Evolutionary conservation across 2,797 vertebrate species (phyloP), one percentile per base, ranked within the genome.

Genomic region (Clarias laeviceps): DNA sequence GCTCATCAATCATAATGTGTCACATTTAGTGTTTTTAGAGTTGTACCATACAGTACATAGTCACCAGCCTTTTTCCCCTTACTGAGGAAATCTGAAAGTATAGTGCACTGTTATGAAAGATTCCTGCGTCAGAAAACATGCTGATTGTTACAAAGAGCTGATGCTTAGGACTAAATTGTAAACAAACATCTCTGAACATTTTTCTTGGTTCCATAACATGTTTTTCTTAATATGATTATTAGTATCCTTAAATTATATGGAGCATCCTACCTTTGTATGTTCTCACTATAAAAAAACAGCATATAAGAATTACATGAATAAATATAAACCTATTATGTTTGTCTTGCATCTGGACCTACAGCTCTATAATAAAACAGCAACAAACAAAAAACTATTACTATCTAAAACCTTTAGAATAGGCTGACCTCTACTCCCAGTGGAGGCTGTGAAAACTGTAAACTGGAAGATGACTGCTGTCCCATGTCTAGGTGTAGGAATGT

Each of bases 401-500:
- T 70, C 20, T 2, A 40, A 70, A 37, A 22, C 29, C 27, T 14
- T 66, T 24, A 17, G 6, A 37, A 69, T 69, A 0, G 3, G 5
- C 37, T 45, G 5, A 72, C 22, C 15, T 11, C 66, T 37, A 69
- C 14, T 64, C 27, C 18, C 29, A 18, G 5, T 32, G 29, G 65
- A 32, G 29, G 29, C 32, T 32, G 29, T 32, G 34, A 45, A 72
- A n/a, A 45, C 37, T 72, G 37, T 24, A 72, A 72, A 45, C 12
- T 72, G 34, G 40, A 72, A 45, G 11, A 72, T 65, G n/a, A 65
- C 79, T 59, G 50, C 57, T 68, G 65, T 61, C n/a, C 57, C 22
- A 45, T 73, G 81, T 73, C 61, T 0, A 66, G 87, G 56, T 72
- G 15, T 62, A 79, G 37, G 66, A 81, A 84, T 78, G 32, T 29